These are phyloP conservation scores for Melanotaenia maccullochi DNA, from an alignment of 2,797 vertebrate species.

Conservation along the genomic window DNA sequence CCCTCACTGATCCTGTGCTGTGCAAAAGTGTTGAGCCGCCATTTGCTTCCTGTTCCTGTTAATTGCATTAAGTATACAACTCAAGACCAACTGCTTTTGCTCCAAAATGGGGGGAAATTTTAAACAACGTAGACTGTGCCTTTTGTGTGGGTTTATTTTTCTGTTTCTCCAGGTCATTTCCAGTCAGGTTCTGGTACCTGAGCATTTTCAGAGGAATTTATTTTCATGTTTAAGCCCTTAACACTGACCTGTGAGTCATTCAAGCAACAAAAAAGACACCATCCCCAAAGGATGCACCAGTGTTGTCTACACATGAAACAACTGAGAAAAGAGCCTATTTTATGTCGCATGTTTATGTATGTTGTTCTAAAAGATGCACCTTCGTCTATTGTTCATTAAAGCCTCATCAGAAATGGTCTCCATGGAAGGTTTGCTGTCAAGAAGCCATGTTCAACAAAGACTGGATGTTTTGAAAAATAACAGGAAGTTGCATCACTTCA, in stretches of 20 bases:
- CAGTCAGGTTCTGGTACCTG: neutral
- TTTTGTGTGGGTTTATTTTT: neutral
- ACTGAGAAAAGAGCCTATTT: too few species aligned
- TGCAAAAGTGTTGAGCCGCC: neutral
- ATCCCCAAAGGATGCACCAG: neutral
- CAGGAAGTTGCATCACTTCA: neutral
- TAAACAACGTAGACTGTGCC: constrained; percentile 13
- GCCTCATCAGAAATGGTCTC: too few species aligned
- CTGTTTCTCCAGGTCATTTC: neutral
- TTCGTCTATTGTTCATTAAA: too few species aligned
- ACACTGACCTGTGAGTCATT: neutral
- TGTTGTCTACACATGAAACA: too few species aligned
- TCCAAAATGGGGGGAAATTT: neutral
- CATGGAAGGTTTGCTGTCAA: too few species aligned
- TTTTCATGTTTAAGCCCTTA: neutral
- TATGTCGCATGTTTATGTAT: too few species aligned
- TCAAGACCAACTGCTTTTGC: neutral
- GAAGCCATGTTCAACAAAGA: too few species aligned
- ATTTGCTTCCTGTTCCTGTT: neutral
- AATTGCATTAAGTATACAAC: neutral
- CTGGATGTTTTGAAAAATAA: too few species aligned
- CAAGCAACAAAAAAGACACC: neutral
- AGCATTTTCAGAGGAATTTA: neutral
- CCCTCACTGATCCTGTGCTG: neutral
- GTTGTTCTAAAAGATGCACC: too few species aligned